Conservation (phyloP, 2,113 vertebrate genomes). For the Lagenorhynchus albirostris region DNA sequence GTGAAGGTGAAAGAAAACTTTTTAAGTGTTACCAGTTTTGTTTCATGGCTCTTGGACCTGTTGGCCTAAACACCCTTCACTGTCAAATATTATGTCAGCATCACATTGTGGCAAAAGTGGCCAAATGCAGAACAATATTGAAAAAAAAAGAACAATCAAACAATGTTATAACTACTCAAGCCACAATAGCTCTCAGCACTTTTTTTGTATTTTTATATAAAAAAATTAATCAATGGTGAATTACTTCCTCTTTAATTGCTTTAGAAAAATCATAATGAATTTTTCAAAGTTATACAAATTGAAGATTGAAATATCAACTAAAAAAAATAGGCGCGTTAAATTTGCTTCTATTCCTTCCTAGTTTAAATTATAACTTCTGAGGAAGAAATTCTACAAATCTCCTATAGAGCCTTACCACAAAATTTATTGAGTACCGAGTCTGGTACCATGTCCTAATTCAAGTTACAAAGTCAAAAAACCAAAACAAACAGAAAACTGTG, state of each 20-base stretch:
- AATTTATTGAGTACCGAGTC: not conserved
- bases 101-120: not conserved
- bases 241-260: not conserved
- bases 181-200: not conserved
- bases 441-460: not conserved
- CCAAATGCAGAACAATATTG: not conserved
- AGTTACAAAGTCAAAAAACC: not conserved
- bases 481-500: not conserved
- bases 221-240: not conserved
- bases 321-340: not conserved
- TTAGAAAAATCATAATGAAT: not conserved
- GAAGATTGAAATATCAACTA: not conserved
- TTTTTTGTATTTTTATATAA: not conserved
- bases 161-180: not conserved
- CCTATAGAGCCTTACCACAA: not conserved
- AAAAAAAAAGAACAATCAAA: not conserved
- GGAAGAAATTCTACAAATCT: not conserved
- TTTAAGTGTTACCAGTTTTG: not conserved
- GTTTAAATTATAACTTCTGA: not conserved
- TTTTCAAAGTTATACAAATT: constrained; percentile 19
- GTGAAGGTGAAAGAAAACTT: not conserved
- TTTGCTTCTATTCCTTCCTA: not conserved
- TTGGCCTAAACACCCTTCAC: not conserved
- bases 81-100: not conserved
- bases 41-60: not conserved